Conservation (phyloP, 23 tunicate genomes). For the Oikopleura albicans region DNA sequence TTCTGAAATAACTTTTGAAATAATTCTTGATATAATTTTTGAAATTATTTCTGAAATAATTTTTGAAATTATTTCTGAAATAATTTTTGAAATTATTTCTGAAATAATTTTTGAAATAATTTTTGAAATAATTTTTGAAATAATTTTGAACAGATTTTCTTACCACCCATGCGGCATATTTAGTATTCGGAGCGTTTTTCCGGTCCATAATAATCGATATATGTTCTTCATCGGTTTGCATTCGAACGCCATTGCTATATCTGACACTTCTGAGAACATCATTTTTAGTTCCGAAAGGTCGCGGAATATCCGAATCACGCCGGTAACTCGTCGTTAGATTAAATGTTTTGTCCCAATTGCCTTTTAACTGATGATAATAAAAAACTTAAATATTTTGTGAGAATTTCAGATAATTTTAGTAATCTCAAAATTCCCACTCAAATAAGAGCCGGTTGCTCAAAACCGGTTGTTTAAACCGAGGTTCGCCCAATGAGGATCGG, state of each 20-base stretch:
- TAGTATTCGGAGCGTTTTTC: not conserved
- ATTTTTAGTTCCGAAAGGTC: not conserved
- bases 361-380: no score
- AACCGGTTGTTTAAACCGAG: no score
- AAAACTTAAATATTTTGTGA: no score
- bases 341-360: not conserved
- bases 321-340: conserved; percentile 4
- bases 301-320: conserved; percentile 13
- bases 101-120: not conserved
- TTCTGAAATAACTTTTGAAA: not conserved
- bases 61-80: not conserved
- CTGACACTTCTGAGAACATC: not conserved
- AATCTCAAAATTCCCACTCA: not conserved
- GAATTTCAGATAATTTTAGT: not conserved
- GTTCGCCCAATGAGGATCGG: no score
- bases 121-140: not conserved
- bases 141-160: no score
- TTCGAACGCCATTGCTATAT: not conserved
- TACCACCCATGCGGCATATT: conserved; percentile 6
- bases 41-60: not conserved
- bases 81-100: not conserved
- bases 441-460: no score
- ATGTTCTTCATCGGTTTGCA: not conserved
- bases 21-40: not conserved
- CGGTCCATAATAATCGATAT: not conserved